These are phyloP conservation scores for Sarcophaga caerulescens DNA, from an alignment of 2,888 invertebrate genomes.

Conservation along the genomic window DNA sequence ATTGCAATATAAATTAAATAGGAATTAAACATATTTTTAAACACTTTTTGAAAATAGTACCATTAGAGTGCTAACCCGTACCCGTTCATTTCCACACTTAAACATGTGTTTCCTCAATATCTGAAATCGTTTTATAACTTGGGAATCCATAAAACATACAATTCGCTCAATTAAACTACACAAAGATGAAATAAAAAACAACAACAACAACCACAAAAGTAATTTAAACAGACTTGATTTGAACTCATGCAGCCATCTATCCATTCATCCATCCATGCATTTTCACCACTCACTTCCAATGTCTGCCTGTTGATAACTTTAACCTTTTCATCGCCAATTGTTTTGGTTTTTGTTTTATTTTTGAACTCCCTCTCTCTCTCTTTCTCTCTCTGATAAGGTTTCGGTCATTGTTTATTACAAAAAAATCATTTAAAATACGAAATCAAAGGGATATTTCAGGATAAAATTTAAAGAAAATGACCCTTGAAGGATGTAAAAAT, in stretches of 20 bases:
- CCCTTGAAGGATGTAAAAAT: neutral
- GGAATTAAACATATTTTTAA: too few relatives aligned
- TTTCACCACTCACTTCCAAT: too few relatives aligned
- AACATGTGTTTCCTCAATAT: neutral
- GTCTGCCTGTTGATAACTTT: conserved; percentile 19
- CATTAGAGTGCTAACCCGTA: neutral
- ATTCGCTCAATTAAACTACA: conserved; percentile 38
- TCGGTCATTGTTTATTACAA: conserved; percentile 20
- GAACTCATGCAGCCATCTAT: too few relatives aligned
- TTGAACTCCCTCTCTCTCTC: neutral
- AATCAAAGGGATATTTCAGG: conserved; percentile 3
- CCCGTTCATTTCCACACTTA: neutral
- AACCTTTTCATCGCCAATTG: conserved; percentile 1
- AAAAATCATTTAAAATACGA: neutral
- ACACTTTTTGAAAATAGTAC: neutral
- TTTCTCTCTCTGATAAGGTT: conserved; percentile 21
- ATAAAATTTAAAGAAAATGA: neutral
- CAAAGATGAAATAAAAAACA: conserved; percentile 32
- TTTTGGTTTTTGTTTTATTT: neutral
- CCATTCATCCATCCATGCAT: too few relatives aligned
- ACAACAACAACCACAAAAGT: neutral
- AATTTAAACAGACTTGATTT: neutral
- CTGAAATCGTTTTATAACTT: conserved; percentile 20
- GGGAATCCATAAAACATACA: conserved; percentile 57
- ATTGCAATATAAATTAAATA: too few relatives aligned